Percentiles rank a stretch among this genome's conserved stretches.
Conservation (phyloP, 2,797 vertebrate species). For the Rhincodon typus region DNA sequence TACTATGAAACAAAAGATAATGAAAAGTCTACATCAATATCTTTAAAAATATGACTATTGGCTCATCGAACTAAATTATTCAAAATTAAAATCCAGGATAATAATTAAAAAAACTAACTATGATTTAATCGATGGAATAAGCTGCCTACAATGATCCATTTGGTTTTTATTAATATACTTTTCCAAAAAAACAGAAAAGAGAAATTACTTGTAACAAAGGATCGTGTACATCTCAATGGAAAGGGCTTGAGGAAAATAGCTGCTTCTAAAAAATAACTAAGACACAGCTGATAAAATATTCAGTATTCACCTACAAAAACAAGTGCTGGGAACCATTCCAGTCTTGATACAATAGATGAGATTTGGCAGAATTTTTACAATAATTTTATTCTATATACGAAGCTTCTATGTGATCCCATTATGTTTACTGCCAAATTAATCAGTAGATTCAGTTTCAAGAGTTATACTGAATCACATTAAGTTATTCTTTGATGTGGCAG, state of each 20-base stretch:
- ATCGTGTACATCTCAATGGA: not conserved
- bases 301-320: not conserved
- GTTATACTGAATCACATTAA: not conserved
- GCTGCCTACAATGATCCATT: not conserved
- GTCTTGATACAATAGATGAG: not conserved
- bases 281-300: slow-evolving; percentile 17
- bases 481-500: slow-evolving; percentile 25
- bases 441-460: not conserved
- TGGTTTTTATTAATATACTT: not conserved
- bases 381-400: not conserved
- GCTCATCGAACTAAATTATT: not conserved
- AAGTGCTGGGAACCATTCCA: not conserved
- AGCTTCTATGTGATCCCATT: not conserved
- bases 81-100: not conserved
- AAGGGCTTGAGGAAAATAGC: not conserved
- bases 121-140: not conserved
- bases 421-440: not conserved
- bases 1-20: not conserved
- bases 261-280: not conserved
- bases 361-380: not conserved
- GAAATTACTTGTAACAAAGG: not conserved
- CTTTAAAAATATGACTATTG: not conserved
- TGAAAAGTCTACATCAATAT: not conserved
- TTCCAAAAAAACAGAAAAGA: not conserved
- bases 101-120: not conserved